Conservation (phyloP, 2,797 vertebrate species). For the Acrossocheilus fasciatus region DNA sequence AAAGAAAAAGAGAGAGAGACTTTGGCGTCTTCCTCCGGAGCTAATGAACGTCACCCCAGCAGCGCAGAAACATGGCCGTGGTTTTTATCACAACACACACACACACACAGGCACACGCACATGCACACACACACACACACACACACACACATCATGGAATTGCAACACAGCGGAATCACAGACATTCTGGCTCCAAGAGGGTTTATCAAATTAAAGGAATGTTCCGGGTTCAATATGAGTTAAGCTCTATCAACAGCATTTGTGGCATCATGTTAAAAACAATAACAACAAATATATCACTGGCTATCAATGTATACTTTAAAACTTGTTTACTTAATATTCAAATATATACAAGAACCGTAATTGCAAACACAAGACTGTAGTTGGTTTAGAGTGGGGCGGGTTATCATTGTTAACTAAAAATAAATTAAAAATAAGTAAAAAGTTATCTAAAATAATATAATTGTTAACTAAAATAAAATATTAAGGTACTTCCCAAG, state of each 20-base stretch:
- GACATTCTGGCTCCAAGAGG: conserved; percentile 95
- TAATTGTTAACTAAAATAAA: too few relatives aligned
- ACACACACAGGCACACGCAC: conserved; percentile 84
- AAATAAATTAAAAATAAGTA: neutral
- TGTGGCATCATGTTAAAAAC: conserved; percentile 14
- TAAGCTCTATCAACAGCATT: conserved; percentile 24
- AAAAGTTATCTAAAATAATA: neutral
- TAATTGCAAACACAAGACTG: neutral
- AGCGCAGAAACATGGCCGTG: conserved; percentile 88
- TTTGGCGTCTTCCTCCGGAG: conserved; percentile 74
- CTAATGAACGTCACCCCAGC: conserved; percentile 86
- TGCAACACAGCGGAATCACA: conserved; percentile 83
- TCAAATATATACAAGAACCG: neutral
- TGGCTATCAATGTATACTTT: too few relatives aligned
- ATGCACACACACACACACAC: conserved; percentile 85
- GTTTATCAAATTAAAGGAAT: conserved; percentile 81
- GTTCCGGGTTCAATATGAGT: conserved; percentile 36
- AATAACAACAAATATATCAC: neutral
- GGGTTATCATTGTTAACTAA: neutral
- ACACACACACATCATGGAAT: conserved; percentile 83
- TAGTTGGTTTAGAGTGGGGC: neutral
- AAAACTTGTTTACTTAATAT: neutral
- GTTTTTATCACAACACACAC: conserved; percentile 91
- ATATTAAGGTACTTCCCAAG: neutral
- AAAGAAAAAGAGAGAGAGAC: conserved; percentile 72